A percentile compares a stretch with the other conserved stretches of the same genome.
phyloP scores from a whole-genome alignment of 2,113 vertebrate genomes.

The Poeciliopsis occidentalis region DNA sequence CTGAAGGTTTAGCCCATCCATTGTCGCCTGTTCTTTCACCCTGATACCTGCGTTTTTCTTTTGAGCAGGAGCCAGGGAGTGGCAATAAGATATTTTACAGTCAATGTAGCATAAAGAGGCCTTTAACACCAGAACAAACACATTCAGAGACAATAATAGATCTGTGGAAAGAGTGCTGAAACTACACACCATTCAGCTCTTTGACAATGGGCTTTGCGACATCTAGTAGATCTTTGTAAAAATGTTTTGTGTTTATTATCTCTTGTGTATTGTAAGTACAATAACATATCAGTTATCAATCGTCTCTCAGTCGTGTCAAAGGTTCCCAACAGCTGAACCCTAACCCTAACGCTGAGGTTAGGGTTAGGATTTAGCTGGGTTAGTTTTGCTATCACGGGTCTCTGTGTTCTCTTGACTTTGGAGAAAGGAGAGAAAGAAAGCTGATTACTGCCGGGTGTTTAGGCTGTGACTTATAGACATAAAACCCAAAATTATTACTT shows the following conservation, averaged over 20 bases:
- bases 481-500: not conserved
- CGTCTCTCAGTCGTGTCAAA: too few relatives aligned
- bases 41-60: not conserved
- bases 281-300: too few relatives aligned
- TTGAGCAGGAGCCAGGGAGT: slow-evolving; percentile 52
- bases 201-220: slow-evolving; percentile 25
- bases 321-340: too few relatives aligned
- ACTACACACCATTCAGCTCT: slow-evolving; percentile 9
- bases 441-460: too few relatives aligned
- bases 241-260: not conserved
- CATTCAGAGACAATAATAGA: slow-evolving; percentile 27
- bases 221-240: not conserved
- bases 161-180: slow-evolving; percentile 58
- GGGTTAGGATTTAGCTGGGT: too few relatives aligned
- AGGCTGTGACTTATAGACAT: too few relatives aligned
- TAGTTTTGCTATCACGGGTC: too few relatives aligned
- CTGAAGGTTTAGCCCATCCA: not conserved
- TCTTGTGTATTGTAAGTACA: not conserved
- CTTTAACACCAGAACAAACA: slow-evolving; percentile 22
- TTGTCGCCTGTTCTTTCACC: not conserved
- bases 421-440: too few relatives aligned
- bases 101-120: not conserved
- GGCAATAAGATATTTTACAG: slow-evolving; percentile 15
- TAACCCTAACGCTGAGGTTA: too few relatives aligned
- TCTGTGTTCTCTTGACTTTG: too few relatives aligned